These are phyloP conservation scores for Nyctibius bracteatus DNA, from an alignment of 2,113 vertebrate species.

Conservation along the genomic window DNA sequence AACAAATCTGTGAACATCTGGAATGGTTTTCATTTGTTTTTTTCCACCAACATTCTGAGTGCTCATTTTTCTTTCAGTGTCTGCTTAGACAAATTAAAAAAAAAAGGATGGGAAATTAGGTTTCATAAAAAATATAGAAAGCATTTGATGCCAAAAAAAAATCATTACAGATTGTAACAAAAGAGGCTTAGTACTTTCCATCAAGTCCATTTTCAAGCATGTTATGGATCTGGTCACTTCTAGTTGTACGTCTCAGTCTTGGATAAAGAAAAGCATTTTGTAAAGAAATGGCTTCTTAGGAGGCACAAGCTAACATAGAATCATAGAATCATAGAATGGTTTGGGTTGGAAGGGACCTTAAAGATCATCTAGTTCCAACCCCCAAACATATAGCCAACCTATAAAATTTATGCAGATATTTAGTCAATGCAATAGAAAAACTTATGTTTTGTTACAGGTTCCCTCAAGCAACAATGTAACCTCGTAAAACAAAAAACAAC, in stretches of 20 bases:
- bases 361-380: no score
- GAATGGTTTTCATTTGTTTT: neutral
- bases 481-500: neutral
- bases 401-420: neutral
- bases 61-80: neutral
- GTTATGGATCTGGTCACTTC: neutral
- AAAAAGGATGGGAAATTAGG: neutral
- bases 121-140: neutral
- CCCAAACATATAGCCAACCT: neutral
- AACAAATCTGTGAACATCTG: neutral
- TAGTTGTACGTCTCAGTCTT: neutral
- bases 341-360: no score
- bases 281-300: neutral
- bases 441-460: neutral
- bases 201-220: neutral
- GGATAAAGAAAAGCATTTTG: neutral
- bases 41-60: neutral
- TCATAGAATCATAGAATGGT: no score
- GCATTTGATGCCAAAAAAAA: neutral
- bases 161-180: neutral
- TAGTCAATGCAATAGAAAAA: neutral
- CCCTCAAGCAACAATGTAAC: neutral
- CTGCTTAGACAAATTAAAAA: neutral
- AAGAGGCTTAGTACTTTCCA: neutral
- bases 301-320: neutral